Conservation (phyloP, 30 jellyfish, hydroid and myxozoan species). For the Aurelia aurita region DNA sequence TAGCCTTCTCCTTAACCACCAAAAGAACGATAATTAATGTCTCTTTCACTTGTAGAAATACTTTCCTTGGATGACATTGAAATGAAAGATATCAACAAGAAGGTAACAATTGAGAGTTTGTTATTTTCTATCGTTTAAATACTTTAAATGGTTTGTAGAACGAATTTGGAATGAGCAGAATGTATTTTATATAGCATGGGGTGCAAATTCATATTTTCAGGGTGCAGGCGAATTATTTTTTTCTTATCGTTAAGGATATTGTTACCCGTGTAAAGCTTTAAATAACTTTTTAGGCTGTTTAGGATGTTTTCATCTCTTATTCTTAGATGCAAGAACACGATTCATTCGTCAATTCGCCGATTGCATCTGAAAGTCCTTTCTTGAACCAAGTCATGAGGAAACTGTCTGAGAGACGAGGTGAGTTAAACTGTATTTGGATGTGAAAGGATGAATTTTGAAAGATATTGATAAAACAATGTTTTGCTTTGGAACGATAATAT, state of each 20-base stretch:
- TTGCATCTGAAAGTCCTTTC: slow-evolving; percentile 54
- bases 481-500: too few relatives aligned
- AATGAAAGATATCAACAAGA: slow-evolving; percentile 41
- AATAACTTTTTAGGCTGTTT: too few relatives aligned
- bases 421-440: background rate
- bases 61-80: slow-evolving; percentile 46
- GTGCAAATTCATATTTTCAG: background rate
- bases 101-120: slow-evolving; percentile 1
- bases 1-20: too few relatives aligned
- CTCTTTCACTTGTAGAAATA: slow-evolving; percentile 23
- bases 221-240: background rate
- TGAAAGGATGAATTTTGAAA: too few relatives aligned
- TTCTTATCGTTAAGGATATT: background rate
- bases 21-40: too few relatives aligned
- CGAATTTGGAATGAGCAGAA: too few relatives aligned
- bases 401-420: slow-evolving; percentile 58
- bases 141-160: too few relatives aligned
- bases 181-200: too few relatives aligned
- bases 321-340: slow-evolving; percentile 40
- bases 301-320: too few relatives aligned
- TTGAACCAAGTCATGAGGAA: slow-evolving; percentile 48
- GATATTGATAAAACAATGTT: too few relatives aligned
- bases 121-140: too few relatives aligned
- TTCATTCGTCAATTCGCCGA: slow-evolving; percentile 47
- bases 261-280: too few relatives aligned